Conservation (phyloP, 2,113 vertebrate species). For the Chionodraco myersi region DNA sequence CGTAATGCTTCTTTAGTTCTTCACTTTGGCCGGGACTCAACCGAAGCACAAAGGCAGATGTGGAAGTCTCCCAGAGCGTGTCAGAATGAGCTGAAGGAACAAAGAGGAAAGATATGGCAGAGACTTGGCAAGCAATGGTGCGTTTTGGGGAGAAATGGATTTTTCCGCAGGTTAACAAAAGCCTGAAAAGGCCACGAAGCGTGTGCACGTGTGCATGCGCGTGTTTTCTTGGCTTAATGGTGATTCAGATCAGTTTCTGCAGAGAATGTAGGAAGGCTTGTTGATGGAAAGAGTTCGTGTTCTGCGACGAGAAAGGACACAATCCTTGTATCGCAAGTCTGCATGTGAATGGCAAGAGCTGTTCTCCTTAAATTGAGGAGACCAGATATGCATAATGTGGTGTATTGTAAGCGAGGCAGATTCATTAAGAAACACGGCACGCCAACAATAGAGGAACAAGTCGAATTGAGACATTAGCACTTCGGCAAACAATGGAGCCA, state of each 20-base stretch:
- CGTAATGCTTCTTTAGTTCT: conserved; percentile 31
- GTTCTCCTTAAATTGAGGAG: conserved; percentile 73
- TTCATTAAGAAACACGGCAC: conserved; percentile 69
- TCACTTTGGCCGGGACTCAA: conserved; percentile 34
- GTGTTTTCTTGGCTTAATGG: conserved; percentile 15
- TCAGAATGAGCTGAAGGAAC: conserved; percentile 37
- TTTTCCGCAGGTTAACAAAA: conserved; percentile 14
- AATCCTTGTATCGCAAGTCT: conserved; percentile 54
- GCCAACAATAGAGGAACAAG: conserved; percentile 72
- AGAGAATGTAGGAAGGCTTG: background rate
- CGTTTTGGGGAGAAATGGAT: conserved; percentile 27
- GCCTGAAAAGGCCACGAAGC: background rate
- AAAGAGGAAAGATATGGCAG: conserved; percentile 26
- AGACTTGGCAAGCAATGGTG: conserved; percentile 30
- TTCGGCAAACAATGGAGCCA: conserved; percentile 70
- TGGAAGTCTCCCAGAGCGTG: conserved; percentile 43
- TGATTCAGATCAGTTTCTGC: conserved; percentile 28
- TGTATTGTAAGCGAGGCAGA: conserved; percentile 64
- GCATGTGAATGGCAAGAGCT: conserved; percentile 67
- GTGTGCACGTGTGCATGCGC: background rate
- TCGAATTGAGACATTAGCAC: conserved; percentile 75
- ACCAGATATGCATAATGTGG: conserved; percentile 69
- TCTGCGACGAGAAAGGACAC: conserved; percentile 57
- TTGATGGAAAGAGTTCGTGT: conserved; percentile 36
- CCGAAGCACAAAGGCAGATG: conserved; percentile 48